phyloP scores from a whole-genome alignment of 2,113 vertebrate species.

The Orientallactaga bullata region DNA sequence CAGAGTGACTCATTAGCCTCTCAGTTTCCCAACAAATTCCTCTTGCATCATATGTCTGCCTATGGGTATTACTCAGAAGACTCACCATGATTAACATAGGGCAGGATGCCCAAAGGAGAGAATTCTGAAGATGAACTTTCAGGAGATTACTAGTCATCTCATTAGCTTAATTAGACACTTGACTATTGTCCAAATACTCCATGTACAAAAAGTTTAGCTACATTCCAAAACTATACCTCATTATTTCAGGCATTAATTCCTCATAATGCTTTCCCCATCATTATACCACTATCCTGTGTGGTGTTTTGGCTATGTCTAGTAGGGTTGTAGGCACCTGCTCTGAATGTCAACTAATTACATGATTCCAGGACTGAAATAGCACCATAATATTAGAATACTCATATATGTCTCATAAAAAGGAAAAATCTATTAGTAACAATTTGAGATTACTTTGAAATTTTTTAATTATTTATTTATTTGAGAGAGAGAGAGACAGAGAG shows the following conservation, averaged over 20 bases:
- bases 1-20: neutral
- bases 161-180: neutral
- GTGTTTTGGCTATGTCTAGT: neutral
- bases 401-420: neutral
- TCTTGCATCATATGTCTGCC: neutral
- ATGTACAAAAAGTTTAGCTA: neutral
- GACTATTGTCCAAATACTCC: neutral
- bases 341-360: neutral
- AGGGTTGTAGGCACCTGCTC: neutral
- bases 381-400: neutral
- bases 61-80: neutral
- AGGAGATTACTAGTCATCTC: neutral
- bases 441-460: neutral
- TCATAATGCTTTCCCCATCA: neutral
- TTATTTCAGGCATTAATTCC: neutral
- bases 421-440: neutral
- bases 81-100: neutral
- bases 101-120: neutral
- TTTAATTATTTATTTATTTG: no score
- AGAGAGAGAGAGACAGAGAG: no score
- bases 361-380: neutral
- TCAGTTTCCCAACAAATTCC: neutral
- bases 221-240: neutral
- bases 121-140: neutral
- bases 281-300: neutral